Evolutionary conservation across 2,888 invertebrate species (phyloP).

Genomic region (Calephelis perditalis): DNA sequence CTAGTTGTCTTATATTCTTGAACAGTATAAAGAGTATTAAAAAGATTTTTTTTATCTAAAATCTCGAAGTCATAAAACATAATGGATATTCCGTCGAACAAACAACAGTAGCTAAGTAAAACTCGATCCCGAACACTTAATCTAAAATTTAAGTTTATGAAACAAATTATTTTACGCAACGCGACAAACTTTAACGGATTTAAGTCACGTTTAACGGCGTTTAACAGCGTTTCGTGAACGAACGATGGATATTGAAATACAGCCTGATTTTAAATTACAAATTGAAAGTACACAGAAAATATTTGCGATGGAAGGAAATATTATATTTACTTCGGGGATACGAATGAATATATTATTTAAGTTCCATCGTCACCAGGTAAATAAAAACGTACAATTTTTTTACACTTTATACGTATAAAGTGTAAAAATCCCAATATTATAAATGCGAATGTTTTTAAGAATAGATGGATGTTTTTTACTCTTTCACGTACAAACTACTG

Average conservation of each 20-base stretch:
- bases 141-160: slow-evolving; percentile 8
- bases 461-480: too few relatives aligned
- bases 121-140: slow-evolving; percentile 1
- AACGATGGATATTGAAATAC: slow-evolving; percentile 9
- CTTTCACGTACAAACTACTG: too few relatives aligned
- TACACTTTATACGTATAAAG: too few relatives aligned
- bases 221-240: slow-evolving; percentile 7
- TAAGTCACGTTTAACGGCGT: slow-evolving; percentile 11
- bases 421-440: too few relatives aligned
- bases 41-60: not conserved
- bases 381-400: too few relatives aligned
- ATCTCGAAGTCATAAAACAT: slow-evolving; percentile 5
- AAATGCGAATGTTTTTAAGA: too few relatives aligned
- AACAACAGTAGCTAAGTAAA: not conserved
- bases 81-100: slow-evolving; percentile 6
- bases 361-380: too few relatives aligned
- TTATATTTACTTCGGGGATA: too few relatives aligned
- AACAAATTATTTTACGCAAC: slow-evolving; percentile 4
- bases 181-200: slow-evolving; percentile 7
- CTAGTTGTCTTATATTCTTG: too few relatives aligned
- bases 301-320: too few relatives aligned
- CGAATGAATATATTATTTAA: too few relatives aligned
- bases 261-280: slow-evolving; percentile 10
- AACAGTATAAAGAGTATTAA: too few relatives aligned
- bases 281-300: slow-evolving; percentile 1